A percentile compares a stretch with the other conserved stretches of the same genome.
Evolutionary conservation across 2,797 vertebrate species (phyloP).

Genomic region (Numenius phaeopus): DNA sequence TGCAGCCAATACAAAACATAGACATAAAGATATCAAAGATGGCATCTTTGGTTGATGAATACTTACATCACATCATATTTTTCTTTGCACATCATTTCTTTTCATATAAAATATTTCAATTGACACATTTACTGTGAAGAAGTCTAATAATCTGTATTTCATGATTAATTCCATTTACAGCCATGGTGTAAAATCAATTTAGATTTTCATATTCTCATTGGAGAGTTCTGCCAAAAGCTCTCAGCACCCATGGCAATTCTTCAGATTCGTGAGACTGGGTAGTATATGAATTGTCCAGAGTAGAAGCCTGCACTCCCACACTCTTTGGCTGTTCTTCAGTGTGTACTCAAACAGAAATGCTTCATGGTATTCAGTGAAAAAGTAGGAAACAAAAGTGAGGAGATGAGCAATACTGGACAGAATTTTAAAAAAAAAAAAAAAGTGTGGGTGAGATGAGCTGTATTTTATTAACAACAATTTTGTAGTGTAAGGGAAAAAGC

Average conservation of each 20-base stretch:
- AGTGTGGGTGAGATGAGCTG: not conserved
- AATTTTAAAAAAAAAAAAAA: not conserved
- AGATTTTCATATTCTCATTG: not conserved
- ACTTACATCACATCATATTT: not conserved
- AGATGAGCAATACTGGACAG: not conserved
- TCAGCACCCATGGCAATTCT: not conserved
- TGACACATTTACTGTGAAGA: not conserved
- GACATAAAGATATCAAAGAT: not conserved
- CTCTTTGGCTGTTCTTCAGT: not conserved
- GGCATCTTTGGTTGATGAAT: not conserved
- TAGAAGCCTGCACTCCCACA: not conserved
- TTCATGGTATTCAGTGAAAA: not conserved
- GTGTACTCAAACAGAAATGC: not conserved
- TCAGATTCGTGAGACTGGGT: not conserved
- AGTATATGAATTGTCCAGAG: not conserved
- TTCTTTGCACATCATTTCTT: not conserved
- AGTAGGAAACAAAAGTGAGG: not conserved
- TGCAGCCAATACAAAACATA: not conserved
- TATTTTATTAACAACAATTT: not conserved
- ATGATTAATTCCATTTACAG: not conserved
- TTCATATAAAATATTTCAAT: not conserved
- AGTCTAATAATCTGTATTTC: not conserved
- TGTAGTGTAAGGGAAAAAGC: not conserved
- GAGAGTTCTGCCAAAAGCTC: not conserved
- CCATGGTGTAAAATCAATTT: not conserved